Conservation (phyloP, 2,888 invertebrate genomes). For the Clistopyga incitator region DNA sequence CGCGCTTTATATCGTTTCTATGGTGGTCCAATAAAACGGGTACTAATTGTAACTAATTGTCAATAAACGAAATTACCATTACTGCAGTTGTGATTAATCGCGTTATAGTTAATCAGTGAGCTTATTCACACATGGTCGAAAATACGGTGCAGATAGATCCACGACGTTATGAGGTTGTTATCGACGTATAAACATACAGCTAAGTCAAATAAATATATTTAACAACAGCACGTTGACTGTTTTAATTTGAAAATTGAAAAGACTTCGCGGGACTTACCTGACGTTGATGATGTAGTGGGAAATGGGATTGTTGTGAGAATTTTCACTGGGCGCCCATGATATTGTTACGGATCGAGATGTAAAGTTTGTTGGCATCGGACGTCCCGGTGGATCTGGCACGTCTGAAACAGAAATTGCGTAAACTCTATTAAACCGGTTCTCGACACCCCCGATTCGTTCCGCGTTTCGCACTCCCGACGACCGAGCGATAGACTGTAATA, state of each 20-base stretch:
- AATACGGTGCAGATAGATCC: not conserved
- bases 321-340: conserved; percentile 90
- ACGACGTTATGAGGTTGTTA: not conserved
- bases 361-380: conserved; percentile 90
- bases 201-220: not conserved
- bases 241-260: too few species aligned
- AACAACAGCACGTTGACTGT: too few species aligned
- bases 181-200: not conserved
- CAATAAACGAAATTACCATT: not conserved
- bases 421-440: conserved; percentile 14
- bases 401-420: conserved; percentile 85
- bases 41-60: not conserved
- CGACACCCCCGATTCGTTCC: not conserved
- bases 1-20: not conserved
- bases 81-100: not conserved
- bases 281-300: conserved; percentile 90
- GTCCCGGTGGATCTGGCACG: conserved; percentile 90
- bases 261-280: conserved; percentile 86
- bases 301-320: conserved; percentile 89
- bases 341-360: conserved; percentile 90
- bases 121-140: not conserved
- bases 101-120: not conserved
- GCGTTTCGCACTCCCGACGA: conserved; percentile 9
- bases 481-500: conserved; percentile 3
- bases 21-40: not conserved